Evolutionary conservation across 1,140 invertebrate species (phyloP).

Genomic region (Rhyacophila brunnea): DNA sequence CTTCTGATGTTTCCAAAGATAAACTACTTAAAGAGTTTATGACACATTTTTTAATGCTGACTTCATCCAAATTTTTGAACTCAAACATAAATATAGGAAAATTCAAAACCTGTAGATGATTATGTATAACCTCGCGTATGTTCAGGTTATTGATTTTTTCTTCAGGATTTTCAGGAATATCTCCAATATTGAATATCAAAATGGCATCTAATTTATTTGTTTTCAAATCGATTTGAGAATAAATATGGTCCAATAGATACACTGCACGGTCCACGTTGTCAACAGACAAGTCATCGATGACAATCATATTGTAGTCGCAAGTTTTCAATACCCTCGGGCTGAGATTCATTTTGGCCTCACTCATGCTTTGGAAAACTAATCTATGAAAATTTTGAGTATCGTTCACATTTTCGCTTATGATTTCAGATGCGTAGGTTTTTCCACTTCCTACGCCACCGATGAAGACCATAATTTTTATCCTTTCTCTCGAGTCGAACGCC

Average conservation of each 20-base stretch:
- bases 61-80: conserved; percentile 40
- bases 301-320: conserved; percentile 40
- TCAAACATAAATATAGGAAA: conserved; percentile 39
- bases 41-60: conserved; percentile 43
- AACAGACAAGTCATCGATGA: conserved; percentile 43
- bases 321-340: conserved; percentile 38
- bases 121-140: conserved; percentile 38
- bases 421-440: conserved; percentile 43
- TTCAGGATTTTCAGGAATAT: conserved; percentile 42
- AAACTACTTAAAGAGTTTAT: conserved; percentile 38
- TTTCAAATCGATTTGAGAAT: no score
- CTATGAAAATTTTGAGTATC: conserved; percentile 39
- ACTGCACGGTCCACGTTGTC: conserved; percentile 37
- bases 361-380: conserved; percentile 46
- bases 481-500: conserved; percentile 35
- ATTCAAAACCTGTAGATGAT: conserved; percentile 35
- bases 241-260: conserved; percentile 36
- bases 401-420: conserved; percentile 32
- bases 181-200: conserved; percentile 17
- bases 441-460: conserved; percentile 49
- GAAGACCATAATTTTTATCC: conserved; percentile 42
- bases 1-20: conserved; percentile 27
- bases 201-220: conserved; percentile 27
- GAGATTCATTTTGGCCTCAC: conserved; percentile 39
- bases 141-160: conserved; percentile 36